A percentile compares a stretch with the other conserved stretches of the same genome.
Evolutionary conservation across 2,113 vertebrate species (phyloP).

Genomic region (Rhea americana): DNA sequence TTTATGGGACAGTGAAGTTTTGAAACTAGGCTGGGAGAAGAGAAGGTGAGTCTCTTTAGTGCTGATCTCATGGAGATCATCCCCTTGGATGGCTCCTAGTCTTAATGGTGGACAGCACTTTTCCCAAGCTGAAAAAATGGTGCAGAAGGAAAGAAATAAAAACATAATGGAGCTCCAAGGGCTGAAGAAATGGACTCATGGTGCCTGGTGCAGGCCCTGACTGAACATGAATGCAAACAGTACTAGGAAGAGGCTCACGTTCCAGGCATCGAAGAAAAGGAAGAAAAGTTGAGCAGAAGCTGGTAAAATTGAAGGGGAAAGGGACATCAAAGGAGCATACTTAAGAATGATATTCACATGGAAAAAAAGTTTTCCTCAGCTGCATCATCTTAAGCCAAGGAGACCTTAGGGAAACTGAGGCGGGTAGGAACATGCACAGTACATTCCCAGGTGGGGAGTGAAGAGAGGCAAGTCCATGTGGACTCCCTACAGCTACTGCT

Average conservation of each 20-base stretch:
- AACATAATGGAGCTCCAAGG: not conserved
- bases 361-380: not conserved
- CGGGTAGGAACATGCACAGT: not conserved
- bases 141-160: not conserved
- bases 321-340: not conserved
- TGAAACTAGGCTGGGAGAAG: not conserved
- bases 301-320: not conserved
- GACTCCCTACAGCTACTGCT: rapidly evolving
- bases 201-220: too few relatives aligned
- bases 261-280: not conserved
- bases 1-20: not conserved
- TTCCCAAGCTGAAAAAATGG: not conserved
- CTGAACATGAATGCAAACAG: not conserved
- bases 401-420: not conserved
- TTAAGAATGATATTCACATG: not conserved
- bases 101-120: not conserved
- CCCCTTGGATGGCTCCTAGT: not conserved
- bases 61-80: not conserved
- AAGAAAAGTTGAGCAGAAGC: not conserved
- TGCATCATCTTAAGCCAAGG: not conserved
- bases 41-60: not conserved
- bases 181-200: not conserved
- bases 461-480: not conserved
- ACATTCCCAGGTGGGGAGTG: not conserved
- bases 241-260: not conserved